These are phyloP conservation scores for Cephalophus harveyi DNA, from an alignment of 2,113 vertebrate genomes.

Conservation along the genomic window DNA sequence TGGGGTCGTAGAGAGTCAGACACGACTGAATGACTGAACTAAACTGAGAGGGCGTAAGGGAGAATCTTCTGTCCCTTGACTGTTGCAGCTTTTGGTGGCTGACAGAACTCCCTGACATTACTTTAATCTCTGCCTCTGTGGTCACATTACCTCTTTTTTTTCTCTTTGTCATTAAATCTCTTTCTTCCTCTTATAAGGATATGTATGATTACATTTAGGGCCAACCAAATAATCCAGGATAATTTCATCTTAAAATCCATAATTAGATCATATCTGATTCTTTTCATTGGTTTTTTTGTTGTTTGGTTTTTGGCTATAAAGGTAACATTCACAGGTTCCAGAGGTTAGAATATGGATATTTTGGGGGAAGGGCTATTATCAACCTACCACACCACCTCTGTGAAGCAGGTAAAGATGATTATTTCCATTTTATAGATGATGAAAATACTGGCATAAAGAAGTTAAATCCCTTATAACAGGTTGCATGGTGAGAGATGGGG, in stretches of 20 bases:
- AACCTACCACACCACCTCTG: background rate
- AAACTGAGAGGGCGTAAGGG: background rate
- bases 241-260: constrained; percentile 11
- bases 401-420: background rate
- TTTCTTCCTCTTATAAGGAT: background rate
- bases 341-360: background rate
- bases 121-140: background rate
- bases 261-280: background rate
- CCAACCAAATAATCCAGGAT: background rate
- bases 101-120: background rate
- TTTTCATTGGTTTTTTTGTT: background rate
- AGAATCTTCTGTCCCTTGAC: background rate
- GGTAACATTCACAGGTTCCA: background rate
- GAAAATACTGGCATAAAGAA: background rate
- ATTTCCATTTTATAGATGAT: background rate
- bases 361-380: background rate
- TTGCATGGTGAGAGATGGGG: background rate
- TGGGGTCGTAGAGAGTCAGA: background rate
- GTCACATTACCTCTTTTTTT: background rate
- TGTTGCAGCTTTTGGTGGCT: background rate
- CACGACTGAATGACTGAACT: background rate
- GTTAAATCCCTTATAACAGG: background rate
- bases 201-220: background rate
- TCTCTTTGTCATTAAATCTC: background rate
- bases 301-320: background rate